Base-by-base conservation (phyloP, 2,888 invertebrate species). In the Ophion obscuratus region DNA sequence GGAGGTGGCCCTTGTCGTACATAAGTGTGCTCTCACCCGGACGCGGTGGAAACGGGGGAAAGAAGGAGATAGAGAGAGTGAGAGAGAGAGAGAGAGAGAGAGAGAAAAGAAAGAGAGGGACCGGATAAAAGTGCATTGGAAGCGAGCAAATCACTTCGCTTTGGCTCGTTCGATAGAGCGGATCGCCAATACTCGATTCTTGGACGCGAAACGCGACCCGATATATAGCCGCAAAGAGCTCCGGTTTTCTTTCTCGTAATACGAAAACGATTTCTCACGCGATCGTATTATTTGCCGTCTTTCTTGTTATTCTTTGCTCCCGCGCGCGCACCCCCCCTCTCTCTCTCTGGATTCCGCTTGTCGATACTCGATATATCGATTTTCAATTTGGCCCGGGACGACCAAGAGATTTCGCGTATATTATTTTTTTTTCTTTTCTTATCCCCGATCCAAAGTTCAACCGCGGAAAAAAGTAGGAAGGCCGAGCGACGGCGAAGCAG, bases 81-180 rank as follows among this genome's bases (percentile, higher is more conserved):
- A 66, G 27, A 11, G 27, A n/a, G 17, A 10, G 17, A 14, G 67
- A 67, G 17, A n/a, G 36, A 40, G 31, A 36, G 10, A 44, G 44
- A 40, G 61, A 53, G 76, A 31, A n/a, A 47, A 76, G 36, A n/a
- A 20, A 67, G 59, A 66, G 62, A 78, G 81, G 68, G 83, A 68
- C 36, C 74, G 80, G 67, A 74, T 80, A 36, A 71, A 73, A 83
- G 77, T 78, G 68, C 44, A 62, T 47, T 62, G 66, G 59, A 27
- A 59, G 74, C 71, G 81, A 74, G 76, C 24, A 80, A 84, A 82
- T 84, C 88, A 87, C 80, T 88, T 80, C 20, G 80, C 84, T 71
- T 53, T 82, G 66, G 74, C 71, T 74, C 84, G 82, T 87, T 77
- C 85, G n/a, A 81, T 86, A 80, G 84, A 27, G 61, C 83, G 83